Evolutionary conservation across 2,797 vertebrate genomes (phyloP).

Genomic region (Hylomyscus alleni): DNA sequence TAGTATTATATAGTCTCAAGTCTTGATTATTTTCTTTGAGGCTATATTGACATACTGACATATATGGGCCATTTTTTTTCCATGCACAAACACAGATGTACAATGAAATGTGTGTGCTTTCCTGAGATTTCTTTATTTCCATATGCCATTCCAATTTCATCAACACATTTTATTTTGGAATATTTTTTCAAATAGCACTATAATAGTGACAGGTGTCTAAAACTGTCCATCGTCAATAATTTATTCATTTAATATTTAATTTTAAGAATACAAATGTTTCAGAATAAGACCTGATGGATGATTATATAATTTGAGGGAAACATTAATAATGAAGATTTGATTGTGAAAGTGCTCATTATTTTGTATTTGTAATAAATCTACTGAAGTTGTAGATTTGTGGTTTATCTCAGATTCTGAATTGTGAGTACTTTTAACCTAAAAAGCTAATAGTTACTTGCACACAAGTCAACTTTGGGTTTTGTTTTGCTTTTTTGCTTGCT

Average conservation of each 20-base stretch:
- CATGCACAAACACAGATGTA: slow-evolving; percentile 83
- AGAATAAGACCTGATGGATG: slow-evolving; percentile 26
- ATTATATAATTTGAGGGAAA: slow-evolving; percentile 42
- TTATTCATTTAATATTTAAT: slow-evolving; percentile 47
- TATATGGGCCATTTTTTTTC: slow-evolving; percentile 66
- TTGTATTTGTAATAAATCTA: slow-evolving; percentile 15
- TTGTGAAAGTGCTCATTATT: slow-evolving; percentile 56
- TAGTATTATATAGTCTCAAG: slow-evolving; percentile 64
- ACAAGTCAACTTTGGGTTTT: slow-evolving; percentile 21
- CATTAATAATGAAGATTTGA: slow-evolving; percentile 42
- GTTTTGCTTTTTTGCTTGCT: not conserved
- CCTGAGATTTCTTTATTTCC: slow-evolving; percentile 73
- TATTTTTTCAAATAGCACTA: slow-evolving; percentile 62
- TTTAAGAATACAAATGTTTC: slow-evolving; percentile 62
- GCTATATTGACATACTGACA: slow-evolving; percentile 68
- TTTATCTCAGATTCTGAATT: slow-evolving; percentile 42
- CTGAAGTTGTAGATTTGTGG: slow-evolving; percentile 10
- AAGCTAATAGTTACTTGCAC: not conserved
- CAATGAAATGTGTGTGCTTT: slow-evolving; percentile 86
- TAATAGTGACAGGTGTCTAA: slow-evolving; percentile 56
- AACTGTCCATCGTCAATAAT: slow-evolving; percentile 35
- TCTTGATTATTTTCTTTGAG: slow-evolving; percentile 68
- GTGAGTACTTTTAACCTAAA: slow-evolving; percentile 44
- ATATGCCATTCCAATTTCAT: slow-evolving; percentile 14
- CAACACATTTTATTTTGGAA: slow-evolving; percentile 64